Base-by-base conservation (phyloP, 2,113 vertebrate genomes). In the Sula dactylatra region DNA sequence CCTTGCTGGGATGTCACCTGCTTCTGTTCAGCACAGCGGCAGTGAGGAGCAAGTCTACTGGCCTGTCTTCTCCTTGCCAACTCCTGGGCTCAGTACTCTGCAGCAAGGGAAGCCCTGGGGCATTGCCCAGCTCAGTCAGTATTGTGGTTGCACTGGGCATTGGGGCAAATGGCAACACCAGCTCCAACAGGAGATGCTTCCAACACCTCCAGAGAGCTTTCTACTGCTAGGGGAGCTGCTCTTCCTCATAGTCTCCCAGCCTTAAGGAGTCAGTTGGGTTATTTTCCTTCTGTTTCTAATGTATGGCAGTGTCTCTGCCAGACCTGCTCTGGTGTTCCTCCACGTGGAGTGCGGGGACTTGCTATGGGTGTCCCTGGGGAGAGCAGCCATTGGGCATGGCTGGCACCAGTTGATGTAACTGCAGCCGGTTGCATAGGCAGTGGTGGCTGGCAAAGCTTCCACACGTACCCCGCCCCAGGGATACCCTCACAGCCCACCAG, bases 1-100 rank as follows among this genome's bases (percentile, higher is more conserved):
- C 50, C 22, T 47, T 0, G 0, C 34, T 70, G 36, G 26, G 34
- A 31, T 50, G 77, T 80, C 52, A 27, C 49, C 18, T 5, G 12
- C 67, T 76, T 32, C 52, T 80, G 55, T 21, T 64, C 42, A 62
- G 54, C 54, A 32, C 0, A 0, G 12, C 2, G 54, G 58, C 2
- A 5, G n/a, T 4, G 49, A 76, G 49, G 66, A 69, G n/a, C 5
- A 21, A 52, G 59, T 26, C 42, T 13, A 2, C 7, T 2, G 27
- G 26, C 31, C n/a, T 9, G 2, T 38, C 19, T 38, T 38, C 14
- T 56, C 19, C n/a, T 16, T 77, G 42, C 45, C 52, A n/a, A 44
- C 47, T 64, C 27, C 59, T 49, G 64, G 27, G 47, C 31, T 24
- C 36, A 31, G 38, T 44, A 44, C 11, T 10, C 16, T 0, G 1